These are phyloP conservation scores for Telenomus remus DNA, from an alignment of 1,140 invertebrate species.

Conservation along the genomic window DNA sequence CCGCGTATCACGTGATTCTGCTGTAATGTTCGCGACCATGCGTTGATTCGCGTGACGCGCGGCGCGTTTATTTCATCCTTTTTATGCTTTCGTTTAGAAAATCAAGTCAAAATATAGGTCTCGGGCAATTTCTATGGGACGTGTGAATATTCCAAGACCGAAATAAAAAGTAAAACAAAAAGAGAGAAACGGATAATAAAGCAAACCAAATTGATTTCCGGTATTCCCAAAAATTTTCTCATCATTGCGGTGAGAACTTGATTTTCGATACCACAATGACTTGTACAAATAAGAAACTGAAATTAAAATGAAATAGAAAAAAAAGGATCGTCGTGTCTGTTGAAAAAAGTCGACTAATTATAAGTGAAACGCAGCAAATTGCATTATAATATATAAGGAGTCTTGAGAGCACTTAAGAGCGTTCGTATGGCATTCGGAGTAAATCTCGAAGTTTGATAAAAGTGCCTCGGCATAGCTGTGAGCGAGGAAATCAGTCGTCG, in stretches of 20 bases:
- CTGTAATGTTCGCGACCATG: conserved; percentile 3
- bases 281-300: no score
- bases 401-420: conserved; percentile 1
- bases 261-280: no score
- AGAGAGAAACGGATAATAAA: background rate
- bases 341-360: conserved; percentile 17
- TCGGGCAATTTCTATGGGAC: no score
- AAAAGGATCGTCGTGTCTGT: background rate
- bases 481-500: conserved; percentile 66
- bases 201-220: no score
- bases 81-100: no score
- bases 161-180: background rate
- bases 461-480: conserved; percentile 37
- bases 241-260: no score
- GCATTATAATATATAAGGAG: conserved; percentile 15
- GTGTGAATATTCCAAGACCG: no score
- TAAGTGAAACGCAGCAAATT: conserved; percentile 26
- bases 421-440: conserved; percentile 27
- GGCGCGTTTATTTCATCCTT: conserved; percentile 29
- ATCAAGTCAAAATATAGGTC: no score
- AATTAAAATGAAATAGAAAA: background rate
- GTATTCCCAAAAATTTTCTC: no score
- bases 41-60: conserved; percentile 38
- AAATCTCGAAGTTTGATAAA: conserved; percentile 52
- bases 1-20: conserved; percentile 35